Base-by-base conservation (phyloP, 1,140 invertebrate genomes). In the Sinella curviseta region DNA sequence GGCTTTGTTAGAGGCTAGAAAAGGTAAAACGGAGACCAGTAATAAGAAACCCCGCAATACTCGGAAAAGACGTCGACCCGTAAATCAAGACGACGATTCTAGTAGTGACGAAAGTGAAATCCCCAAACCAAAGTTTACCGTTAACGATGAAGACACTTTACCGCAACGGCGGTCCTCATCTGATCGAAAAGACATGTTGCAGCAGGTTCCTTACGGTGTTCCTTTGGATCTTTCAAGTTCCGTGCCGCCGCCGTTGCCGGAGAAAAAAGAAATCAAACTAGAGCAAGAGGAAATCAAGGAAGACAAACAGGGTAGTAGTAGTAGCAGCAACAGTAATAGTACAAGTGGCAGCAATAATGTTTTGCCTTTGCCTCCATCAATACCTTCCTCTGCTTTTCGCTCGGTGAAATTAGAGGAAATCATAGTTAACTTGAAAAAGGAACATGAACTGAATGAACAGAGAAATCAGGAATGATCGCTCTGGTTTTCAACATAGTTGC, bases 41-140 rank as follows among this genome's bases (percentile, higher is more conserved):
- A 4, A 16, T 26, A 60, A 60, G 55, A 70, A 70, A 70, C 65
- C 26, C 1, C 26, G 65, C 30, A 70, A 30, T n/a, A 8, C 8
- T 4, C 65, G 65, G 30, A 70, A 70, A 70, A 8, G 57, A 4
- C 16, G 57, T 4, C 2, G 65, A 70, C 65, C 26, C 2, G 26
- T 8, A 30, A 33, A 30, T 33, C 26, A 70, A 31, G 65, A 70
- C 8, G 65, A 70, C 12, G 65, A 70, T 70, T 70, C 65, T 14
- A 70, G 65, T n/a, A 70, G 65, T 70, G 65, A 70, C 24, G 65
- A 70, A 70, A 70, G 65, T 33, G 65, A 70, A 31, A 70, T 70
- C n/a, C 65, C 65, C 31, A 70, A 70, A 33, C 65, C 65, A 33
- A 70, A 70, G 30, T 70, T 70, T 33, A 70, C 65, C 12, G 26